phyloP scores from a whole-genome alignment of 2,888 invertebrate genomes.

The Mythimna ferrago region DNA sequence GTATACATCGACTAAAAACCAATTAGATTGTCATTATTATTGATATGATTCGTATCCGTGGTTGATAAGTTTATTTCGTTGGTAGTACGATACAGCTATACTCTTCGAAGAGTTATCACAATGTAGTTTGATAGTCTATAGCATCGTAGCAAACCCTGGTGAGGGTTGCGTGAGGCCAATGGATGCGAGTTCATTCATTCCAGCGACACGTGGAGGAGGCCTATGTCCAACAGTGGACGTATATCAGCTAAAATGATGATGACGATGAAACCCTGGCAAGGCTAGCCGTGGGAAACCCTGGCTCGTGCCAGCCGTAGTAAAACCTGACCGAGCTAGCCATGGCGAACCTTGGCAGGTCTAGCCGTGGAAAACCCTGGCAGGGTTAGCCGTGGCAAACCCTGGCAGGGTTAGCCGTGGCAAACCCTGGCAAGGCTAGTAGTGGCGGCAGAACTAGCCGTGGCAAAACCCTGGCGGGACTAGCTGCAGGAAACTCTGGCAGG shows the following conservation, averaged over 20 bases:
- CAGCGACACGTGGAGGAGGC: too few relatives aligned
- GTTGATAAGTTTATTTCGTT: slow-evolving; percentile 11
- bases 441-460: not conserved
- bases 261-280: too few relatives aligned
- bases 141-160: not conserved
- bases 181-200: too few relatives aligned
- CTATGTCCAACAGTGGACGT: too few relatives aligned
- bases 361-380: too few relatives aligned
- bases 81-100: not conserved
- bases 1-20: slow-evolving; percentile 7
- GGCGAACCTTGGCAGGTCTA: not conserved
- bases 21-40: slow-evolving; percentile 22
- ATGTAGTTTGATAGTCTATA: not conserved
- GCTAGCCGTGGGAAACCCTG: not conserved
- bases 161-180: too few relatives aligned
- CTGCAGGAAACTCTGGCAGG: too few relatives aligned
- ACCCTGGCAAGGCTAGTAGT: not conserved
- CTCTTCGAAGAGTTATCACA: not conserved
- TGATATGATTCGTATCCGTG: not conserved
- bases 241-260: too few relatives aligned
- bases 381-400: too few relatives aligned
- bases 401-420: not conserved
- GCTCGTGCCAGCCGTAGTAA: too few relatives aligned
- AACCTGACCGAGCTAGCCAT: not conserved
- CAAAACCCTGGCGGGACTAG: too few relatives aligned